These are phyloP conservation scores for Proisotoma minuta DNA, from an alignment of 2,888 invertebrate species.

Conservation along the genomic window DNA sequence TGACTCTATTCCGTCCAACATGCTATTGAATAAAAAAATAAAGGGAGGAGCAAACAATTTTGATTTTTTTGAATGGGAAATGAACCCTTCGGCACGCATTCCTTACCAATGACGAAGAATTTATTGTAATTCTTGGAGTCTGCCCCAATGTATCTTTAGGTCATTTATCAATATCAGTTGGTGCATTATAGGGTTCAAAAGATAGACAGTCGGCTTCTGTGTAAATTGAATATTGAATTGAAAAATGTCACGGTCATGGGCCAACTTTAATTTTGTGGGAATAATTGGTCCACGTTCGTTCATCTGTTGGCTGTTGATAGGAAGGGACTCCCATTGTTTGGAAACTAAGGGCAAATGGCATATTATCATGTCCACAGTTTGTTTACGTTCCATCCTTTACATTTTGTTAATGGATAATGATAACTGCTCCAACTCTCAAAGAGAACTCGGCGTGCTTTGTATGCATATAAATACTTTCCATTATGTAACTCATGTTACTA, in stretches of 20 bases:
- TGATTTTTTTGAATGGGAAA: too few relatives aligned
- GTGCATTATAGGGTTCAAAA: not conserved
- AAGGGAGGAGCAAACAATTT: too few relatives aligned
- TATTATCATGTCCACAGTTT: not conserved
- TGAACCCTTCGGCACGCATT: too few relatives aligned
- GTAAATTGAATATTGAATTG: constrained; percentile 5
- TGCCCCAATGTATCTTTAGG: too few relatives aligned
- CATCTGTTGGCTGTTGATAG: not conserved
- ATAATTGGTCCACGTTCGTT: constrained; percentile 24
- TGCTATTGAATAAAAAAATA: too few relatives aligned
- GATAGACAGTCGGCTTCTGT: not conserved
- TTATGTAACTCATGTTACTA: not conserved
- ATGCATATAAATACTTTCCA: too few relatives aligned
- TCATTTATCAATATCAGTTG: not conserved
- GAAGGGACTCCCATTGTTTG: not conserved
- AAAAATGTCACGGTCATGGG: constrained; percentile 25
- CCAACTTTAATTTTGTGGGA: constrained; percentile 35
- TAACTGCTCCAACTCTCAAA: not conserved
- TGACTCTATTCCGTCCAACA: too few relatives aligned
- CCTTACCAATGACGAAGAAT: too few relatives aligned
- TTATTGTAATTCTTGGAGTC: too few relatives aligned
- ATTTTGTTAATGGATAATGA: not conserved
- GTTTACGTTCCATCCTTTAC: not conserved
- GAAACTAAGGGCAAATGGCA: not conserved
- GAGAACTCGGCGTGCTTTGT: not conserved